These are phyloP conservation scores for Drosophila tripunctata DNA, from an alignment of 2,888 invertebrate genomes.

Conservation along the genomic window DNA sequence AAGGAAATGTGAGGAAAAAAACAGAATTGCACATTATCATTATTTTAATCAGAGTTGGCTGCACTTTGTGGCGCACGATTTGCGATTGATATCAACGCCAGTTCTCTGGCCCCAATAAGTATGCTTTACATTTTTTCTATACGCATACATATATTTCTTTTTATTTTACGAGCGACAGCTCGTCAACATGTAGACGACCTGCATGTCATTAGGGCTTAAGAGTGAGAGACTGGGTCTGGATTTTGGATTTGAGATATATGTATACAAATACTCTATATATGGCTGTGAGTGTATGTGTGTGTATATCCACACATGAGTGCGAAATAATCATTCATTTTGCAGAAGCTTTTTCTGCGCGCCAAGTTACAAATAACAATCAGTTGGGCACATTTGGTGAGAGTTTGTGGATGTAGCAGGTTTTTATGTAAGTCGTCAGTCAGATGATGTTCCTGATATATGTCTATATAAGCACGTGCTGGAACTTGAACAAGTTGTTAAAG, in stretches of 20 bases:
- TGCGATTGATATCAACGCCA: slow-evolving; percentile 55
- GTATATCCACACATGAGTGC: slow-evolving; percentile 37
- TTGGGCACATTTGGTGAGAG: slow-evolving; percentile 5
- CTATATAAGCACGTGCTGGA: neutral
- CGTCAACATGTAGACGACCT: slow-evolving; percentile 59
- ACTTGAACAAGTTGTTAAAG: slow-evolving; percentile 10
- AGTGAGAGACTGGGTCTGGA: slow-evolving; percentile 21
- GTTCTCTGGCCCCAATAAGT: slow-evolving; percentile 34
- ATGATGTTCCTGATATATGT: slow-evolving; percentile 12
- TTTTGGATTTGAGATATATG: slow-evolving; percentile 35
- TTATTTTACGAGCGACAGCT: slow-evolving; percentile 53
- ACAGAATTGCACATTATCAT: slow-evolving; percentile 42
- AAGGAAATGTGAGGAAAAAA: too few species aligned
- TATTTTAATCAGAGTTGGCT: slow-evolving; percentile 67
- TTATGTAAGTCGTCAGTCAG: slow-evolving; percentile 20
- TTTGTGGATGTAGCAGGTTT: slow-evolving; percentile 28
- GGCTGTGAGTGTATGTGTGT: neutral
- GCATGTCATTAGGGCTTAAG: slow-evolving; percentile 66
- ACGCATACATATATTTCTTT: slow-evolving; percentile 9
- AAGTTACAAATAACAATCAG: slow-evolving; percentile 41
- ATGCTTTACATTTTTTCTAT: slow-evolving; percentile 26
- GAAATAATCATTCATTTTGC: slow-evolving; percentile 61
- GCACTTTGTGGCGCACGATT: slow-evolving; percentile 33
- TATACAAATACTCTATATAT: neutral
- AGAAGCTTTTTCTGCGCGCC: slow-evolving; percentile 18